Evolutionary conservation across 2,797 vertebrate species (phyloP), one percentile per base, ranked within the genome.

Genomic region (Bryconaethiops microstoma): DNA sequence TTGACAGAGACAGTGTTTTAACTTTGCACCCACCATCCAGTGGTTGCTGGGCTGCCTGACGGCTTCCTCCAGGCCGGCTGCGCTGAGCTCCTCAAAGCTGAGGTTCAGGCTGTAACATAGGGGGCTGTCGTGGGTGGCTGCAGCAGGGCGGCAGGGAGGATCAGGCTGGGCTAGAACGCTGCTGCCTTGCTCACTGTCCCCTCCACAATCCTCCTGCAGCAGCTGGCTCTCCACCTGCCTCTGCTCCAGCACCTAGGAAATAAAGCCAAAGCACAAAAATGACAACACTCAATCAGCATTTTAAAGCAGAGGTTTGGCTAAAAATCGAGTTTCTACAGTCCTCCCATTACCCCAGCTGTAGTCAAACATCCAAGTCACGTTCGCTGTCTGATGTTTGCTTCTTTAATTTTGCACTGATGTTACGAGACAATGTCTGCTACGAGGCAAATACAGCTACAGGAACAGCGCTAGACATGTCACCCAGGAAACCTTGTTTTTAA

Each of bases 81-180:
- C 93, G 72, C 96, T 97, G 82, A 99, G 94, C 74, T 99, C 97
- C 86, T 99, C 98, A 40, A 99, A 99, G 92, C 98, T 99, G 87
- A 99, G 97, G 92, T 96, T 98, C 59, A 99, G 94, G 1, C 92
- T 95, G 88, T 97, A 99, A 60, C 78, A 69, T 42, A 86, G 40
- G 64, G 50, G 91, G 0, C 85, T 87, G 0, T 76, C 91, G 71
- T 82, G 90, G 62, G 85, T 83, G 7, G 80, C 87, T 19, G 77
- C 87, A 0, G 79, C 60, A 17, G 90, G 91, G 13, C 87, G 89
- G 8, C 90, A 92, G 13, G 88, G 90, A 7, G 80, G 6, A 0
- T 92, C 65, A 0, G 94, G 94, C 0, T 82, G 83, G 0, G 90
- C 92, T 8, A 73, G 63, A 0, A 90, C 45, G 29, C 82, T 64